Evolutionary conservation across 2,888 invertebrate genomes (phyloP).

Genomic region (Unio pictorum): DNA sequence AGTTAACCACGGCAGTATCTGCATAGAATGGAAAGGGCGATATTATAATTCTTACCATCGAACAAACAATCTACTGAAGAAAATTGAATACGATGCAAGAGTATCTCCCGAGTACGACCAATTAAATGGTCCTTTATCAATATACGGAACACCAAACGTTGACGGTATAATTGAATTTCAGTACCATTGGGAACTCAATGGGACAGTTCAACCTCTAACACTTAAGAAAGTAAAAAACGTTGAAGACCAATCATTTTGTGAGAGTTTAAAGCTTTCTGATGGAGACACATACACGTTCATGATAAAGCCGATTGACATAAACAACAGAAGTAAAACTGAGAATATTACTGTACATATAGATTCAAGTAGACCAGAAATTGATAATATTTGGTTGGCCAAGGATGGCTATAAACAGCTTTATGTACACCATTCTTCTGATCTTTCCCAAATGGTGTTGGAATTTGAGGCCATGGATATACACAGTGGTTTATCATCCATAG

Average conservation of each 20-base stretch:
- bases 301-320: conserved; percentile 24
- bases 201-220: background rate
- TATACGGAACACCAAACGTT: conserved; percentile 36
- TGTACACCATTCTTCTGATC: conserved; percentile 33
- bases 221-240: conserved; percentile 9
- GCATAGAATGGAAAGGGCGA: conserved; percentile 29
- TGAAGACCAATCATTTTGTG: conserved; percentile 13
- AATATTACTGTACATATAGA: conserved; percentile 22
- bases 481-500: conserved; percentile 25
- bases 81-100: conserved; percentile 21
- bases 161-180: conserved; percentile 28
- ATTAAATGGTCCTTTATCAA: conserved; percentile 23
- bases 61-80: conserved; percentile 14
- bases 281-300: conserved; percentile 19
- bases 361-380: conserved; percentile 28
- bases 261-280: conserved; percentile 9
- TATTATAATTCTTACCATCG: conserved; percentile 24
- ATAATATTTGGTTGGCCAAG: conserved; percentile 30
- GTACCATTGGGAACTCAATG: conserved; percentile 20
- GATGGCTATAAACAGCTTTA: conserved; percentile 24
- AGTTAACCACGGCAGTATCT: conserved; percentile 21
- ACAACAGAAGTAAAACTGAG: conserved; percentile 19
- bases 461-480: conserved; percentile 29
- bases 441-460: conserved; percentile 26
- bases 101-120: conserved; percentile 40